Evolutionary conservation across 2,797 vertebrate species (phyloP), one percentile per base, ranked within the genome.

Genomic region (Tangara arthus): DNA sequence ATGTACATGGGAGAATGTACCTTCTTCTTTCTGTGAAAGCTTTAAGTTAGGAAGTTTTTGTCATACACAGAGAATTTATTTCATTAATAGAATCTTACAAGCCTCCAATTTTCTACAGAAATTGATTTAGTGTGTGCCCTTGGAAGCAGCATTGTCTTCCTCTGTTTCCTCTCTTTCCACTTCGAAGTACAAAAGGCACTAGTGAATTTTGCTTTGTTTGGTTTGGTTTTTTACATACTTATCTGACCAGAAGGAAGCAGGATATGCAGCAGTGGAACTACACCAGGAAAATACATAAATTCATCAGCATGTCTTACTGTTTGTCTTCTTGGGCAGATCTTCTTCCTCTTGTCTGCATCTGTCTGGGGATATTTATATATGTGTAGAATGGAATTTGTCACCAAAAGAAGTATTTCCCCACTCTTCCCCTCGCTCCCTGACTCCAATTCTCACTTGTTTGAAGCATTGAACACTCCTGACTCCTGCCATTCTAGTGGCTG

Each of bases 161-260:
- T 49, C 70, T 80, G 41, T 82, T 88, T 93, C 87, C 60, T 83
- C 23, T 85, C 28, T 68, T 76, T 88, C 39, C 22, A n/a, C 39
- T 92, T 91, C 14, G 16, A 87, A 86, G 20, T 80, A 87, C 50
- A 88, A 68, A 91, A 84, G 44, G 11, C 53, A 68, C 23, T 30
- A 65, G 50, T 65, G 65, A 86, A 49, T 90, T 93, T 82, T 70
- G 32, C 41, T 76, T 73, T 56, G 28, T 39, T 89, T 86, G 32
- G 17, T 82, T 84, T 72, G 15, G 1, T 1, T 61, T 89, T 93
- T 82, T 47, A 34, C 18, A 6, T 75, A 57, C 49, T 37, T 83
- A 82, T 83, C 41, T n/a, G 70, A 86, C 82, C 53, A 90, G 59
- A 88, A 93, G 46, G 79, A 85, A 91, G 89, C 41, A 77, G 56